Conservation (phyloP, 92 coral and sea anemone genomes). For the Paramuricea clavata region DNA sequence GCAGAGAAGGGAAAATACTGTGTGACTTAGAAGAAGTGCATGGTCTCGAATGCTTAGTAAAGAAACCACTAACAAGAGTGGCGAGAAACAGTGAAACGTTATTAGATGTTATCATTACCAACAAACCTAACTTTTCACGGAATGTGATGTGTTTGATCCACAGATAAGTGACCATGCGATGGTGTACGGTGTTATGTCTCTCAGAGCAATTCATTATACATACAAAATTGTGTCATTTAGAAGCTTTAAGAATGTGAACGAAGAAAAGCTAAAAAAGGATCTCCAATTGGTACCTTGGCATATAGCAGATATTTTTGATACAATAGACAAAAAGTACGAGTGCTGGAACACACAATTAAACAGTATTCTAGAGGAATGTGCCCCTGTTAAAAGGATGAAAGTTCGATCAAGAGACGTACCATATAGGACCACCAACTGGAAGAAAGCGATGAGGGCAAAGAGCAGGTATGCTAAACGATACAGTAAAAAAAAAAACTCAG, state of each 20-base stretch:
- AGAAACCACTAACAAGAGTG: conserved; percentile 1
- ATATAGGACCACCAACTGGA: conserved; percentile 47
- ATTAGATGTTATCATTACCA: conserved; percentile 60
- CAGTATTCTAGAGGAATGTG: too few relatives aligned
- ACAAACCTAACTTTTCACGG: neutral
- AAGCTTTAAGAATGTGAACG: conserved; percentile 22
- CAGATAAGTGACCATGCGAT: conserved; percentile 7
- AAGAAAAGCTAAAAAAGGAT: conserved; percentile 22
- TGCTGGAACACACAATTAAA: too few relatives aligned
- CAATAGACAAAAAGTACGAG: conserved; percentile 23
- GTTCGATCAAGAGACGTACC: conserved; percentile 56
- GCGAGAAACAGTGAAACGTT: conserved; percentile 53
- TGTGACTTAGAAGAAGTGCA: neutral
- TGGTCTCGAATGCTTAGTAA: neutral
- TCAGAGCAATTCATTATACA: neutral
- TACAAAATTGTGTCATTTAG: neutral
- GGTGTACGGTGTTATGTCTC: neutral
- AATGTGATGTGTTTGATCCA: neutral
- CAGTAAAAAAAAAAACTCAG: too few relatives aligned
- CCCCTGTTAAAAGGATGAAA: conserved; percentile 50
- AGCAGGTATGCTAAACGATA: conserved; percentile 29
- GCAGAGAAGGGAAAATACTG: conserved; percentile 9
- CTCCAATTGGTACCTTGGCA: conserved; percentile 31
- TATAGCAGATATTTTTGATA: conserved; percentile 33
- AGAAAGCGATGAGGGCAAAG: conserved; percentile 47